These are phyloP conservation scores for Rhynchonema sp. DNA, from an alignment of 2,888 invertebrate species.

Conservation along the genomic window DNA sequence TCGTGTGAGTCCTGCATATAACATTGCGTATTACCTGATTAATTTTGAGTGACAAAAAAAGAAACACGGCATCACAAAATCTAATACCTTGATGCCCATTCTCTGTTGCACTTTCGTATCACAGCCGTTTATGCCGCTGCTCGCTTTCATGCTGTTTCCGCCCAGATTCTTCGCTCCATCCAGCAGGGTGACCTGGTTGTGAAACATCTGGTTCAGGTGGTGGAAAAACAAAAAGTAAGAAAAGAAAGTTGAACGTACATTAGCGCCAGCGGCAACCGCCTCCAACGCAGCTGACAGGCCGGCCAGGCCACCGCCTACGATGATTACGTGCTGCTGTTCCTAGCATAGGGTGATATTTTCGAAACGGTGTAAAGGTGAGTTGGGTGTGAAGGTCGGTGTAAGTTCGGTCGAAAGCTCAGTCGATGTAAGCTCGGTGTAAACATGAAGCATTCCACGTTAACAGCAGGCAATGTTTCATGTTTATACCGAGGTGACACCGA, in stretches of 20 bases:
- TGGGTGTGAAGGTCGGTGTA: too few relatives aligned
- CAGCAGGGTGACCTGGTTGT: conserved; percentile 7
- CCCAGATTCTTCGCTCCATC: conserved; percentile 21
- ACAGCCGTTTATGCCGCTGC: conserved; percentile 23
- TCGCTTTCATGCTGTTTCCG: conserved; percentile 25
- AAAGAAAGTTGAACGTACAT: background rate
- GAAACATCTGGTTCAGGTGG: too few relatives aligned
- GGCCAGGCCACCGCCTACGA: conserved; percentile 3
- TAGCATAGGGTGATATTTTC: too few relatives aligned
- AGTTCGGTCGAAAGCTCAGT: too few relatives aligned
- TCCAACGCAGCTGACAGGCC: conserved; percentile 2
- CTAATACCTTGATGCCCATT: conserved; percentile 11
- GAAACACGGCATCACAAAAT: background rate
- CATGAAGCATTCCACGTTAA: too few relatives aligned
- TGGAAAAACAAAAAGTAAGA: background rate
- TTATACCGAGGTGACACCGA: too few relatives aligned
- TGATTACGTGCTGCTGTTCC: background rate
- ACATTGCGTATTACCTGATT: background rate
- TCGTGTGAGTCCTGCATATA: conserved; percentile 4
- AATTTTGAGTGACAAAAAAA: background rate
- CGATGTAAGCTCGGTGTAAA: too few relatives aligned
- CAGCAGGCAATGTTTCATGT: too few relatives aligned
- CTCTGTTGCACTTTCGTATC: conserved; percentile 17
- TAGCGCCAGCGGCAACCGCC: background rate
- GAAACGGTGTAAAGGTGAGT: too few relatives aligned